Evolutionary conservation across 2,797 vertebrate genomes (phyloP), one percentile per base, ranked within the genome.

Genomic region (Melanotaenia boesemani): DNA sequence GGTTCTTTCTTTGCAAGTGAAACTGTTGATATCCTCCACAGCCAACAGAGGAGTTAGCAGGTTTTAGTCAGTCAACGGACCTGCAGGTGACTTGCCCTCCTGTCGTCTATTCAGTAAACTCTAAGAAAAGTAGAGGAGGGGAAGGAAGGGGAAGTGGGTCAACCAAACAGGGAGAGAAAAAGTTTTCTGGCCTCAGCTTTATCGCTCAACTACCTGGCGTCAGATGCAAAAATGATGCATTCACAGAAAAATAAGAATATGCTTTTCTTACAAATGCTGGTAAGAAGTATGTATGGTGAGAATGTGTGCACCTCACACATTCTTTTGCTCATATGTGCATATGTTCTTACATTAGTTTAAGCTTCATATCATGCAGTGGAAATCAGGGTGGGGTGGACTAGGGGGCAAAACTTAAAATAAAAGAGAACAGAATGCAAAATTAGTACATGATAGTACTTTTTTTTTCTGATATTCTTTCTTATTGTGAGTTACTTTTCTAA

Each of bases 11-110:
- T 84, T 89, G 80, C 69, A 74, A 88, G 86, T 70, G 72, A 84
- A 77, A 88, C 82, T 81, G 79, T 80, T 87, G 79, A 76, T 46
- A 54, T 80, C 67, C 84, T 76, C 79, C 41, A 68, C 79, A 87
- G 86, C 74, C 77, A 83, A 76, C 59, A 81, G 85, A 86, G 86
- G 86, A 84, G 77, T 88, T 74, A 72, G 64, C 81, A 59, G 32
- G 69, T 89, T 93, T 80, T 77, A 87, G 87, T 90, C 78, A 80
- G 72, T 88, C 76, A 83, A 79, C 86, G 67, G 74, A 80, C 77
- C 86, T 76, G 85, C 63, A 77, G 83, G 81, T 2, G 54, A 81
- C 76, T 81, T 65, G 69, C 65, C 37, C 80, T 86, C 78, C 80
- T 18, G 28, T 68, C 72, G 79, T 88, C 84, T 83, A 71, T 90